Base-by-base conservation (phyloP, 2,888 invertebrate genomes). In the Pyrrhia umbra region DNA sequence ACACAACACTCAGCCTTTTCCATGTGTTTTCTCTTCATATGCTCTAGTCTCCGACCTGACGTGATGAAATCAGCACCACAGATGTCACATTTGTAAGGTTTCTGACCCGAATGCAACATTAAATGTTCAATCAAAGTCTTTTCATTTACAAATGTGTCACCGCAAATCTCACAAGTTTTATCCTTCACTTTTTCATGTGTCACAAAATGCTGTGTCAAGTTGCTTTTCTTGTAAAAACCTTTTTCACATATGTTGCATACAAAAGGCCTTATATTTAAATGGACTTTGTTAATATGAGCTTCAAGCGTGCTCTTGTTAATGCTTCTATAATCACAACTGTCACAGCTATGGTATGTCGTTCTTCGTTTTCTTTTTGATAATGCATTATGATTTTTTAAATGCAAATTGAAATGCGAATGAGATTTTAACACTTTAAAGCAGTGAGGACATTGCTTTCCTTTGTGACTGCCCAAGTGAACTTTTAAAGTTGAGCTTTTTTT, bases 161-260 rank as follows among this genome's bases (percentile, higher is more conserved):
- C 89, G 47, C 93, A 93, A 0, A 89, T 54, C 37, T 91, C 88
- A 68, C 93, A 93, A 8, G 83, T 85, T 21, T 85, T 82, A 27
- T 82, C 83, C 42, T 84, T 87, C 2, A 52, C 52, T 37, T 84
- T 83, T 9, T 68, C 60, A 71, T 92, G 92, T 10, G 70, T 87
- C 25, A 63, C 54, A 9, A 65, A 27, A 65, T 92, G 92, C 65
- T 89, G 88, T 0, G 79, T 83, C 21, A 92, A 70, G 34, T 90
- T 86, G 61, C 87, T 88, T 52, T 88, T 91, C 55, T 87, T 89
- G 42, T 85, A 90, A 68, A 91, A 92, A 0, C 85, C 83, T 85
- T 90, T 92, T 15, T 57, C 67, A 66, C 92, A 92, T 50, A 84
- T 68, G 2, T 82, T 47, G 54, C 92, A 92, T 0, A 77, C 57